phyloP scores from a whole-genome alignment of 2,888 invertebrate species.

The Anodontia alba region DNA sequence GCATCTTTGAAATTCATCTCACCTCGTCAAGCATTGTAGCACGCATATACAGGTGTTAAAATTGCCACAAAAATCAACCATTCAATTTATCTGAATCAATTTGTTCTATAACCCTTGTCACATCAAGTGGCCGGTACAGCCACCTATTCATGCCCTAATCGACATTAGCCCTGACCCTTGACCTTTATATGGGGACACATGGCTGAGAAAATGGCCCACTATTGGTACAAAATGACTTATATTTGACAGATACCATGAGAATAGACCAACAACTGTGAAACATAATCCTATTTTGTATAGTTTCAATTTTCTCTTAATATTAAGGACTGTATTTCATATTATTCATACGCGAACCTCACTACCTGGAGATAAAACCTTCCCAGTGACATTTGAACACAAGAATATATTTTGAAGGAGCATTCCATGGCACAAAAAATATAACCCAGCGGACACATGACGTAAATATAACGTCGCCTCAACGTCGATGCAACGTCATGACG shows the following conservation, averaged over 20 bases:
- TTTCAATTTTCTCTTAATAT: constrained; percentile 42
- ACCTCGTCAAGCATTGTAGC: neutral
- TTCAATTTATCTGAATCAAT: constrained; percentile 13
- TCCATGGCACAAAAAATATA: no score
- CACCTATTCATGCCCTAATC: constrained; percentile 1
- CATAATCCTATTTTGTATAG: constrained; percentile 55
- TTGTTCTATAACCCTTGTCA: constrained; percentile 7
- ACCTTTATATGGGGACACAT: constrained; percentile 18
- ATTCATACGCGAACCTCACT: constrained; percentile 44
- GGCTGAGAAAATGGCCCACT: neutral
- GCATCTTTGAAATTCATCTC: no score
- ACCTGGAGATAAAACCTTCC: neutral
- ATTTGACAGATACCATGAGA: constrained; percentile 2
- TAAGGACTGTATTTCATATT: constrained; percentile 46
- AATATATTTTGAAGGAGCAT: neutral
- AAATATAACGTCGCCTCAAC: no score
- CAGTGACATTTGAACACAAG: neutral
- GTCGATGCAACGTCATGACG: no score
- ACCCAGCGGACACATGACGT: no score
- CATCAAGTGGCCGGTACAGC: constrained; percentile 9
- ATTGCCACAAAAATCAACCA: constrained; percentile 8
- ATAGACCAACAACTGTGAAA: constrained; percentile 40
- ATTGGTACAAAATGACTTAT: constrained; percentile 6
- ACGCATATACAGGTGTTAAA: constrained; percentile 9
- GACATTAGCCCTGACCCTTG: constrained; percentile 54